These are phyloP conservation scores for Alexandromys oeconomus DNA, from an alignment of 2,797 vertebrate species.

Conservation along the genomic window DNA sequence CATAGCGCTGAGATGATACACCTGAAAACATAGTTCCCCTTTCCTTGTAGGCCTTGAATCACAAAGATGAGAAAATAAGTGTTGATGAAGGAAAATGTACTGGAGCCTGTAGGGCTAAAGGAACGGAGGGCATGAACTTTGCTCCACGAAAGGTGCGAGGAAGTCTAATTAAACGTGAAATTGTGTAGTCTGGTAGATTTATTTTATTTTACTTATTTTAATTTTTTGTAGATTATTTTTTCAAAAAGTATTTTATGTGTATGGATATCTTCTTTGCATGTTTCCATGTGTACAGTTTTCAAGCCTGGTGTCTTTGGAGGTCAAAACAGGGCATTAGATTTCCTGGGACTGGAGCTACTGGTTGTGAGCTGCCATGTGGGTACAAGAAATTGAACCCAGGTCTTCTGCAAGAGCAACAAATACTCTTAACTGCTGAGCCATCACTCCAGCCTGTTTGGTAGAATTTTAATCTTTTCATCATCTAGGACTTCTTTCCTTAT, in stretches of 20 bases:
- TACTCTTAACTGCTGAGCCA: not conserved
- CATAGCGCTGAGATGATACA: not conserved
- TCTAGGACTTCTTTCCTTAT: slow-evolving; percentile 14
- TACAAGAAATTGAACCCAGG: not conserved
- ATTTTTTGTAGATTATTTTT: not conserved
- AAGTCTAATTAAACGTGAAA: not conserved
- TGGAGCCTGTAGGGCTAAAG: not conserved
- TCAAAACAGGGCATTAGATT: not conserved
- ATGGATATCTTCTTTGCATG: not conserved
- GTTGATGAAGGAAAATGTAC: slow-evolving; percentile 9
- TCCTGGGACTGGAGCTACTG: not conserved
- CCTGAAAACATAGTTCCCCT: not conserved
- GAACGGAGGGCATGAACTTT: not conserved
- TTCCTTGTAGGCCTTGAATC: slow-evolving; percentile 1
- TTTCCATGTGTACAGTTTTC: not conserved
- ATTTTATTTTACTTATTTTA: not conserved
- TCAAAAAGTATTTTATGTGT: not conserved
- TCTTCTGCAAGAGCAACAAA: not conserved
- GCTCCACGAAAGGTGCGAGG: not conserved
- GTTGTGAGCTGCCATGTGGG: not conserved
- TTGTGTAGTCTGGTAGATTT: not conserved
- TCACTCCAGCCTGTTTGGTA: not conserved
- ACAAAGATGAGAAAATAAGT: slow-evolving; percentile 5
- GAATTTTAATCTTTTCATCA: not conserved
- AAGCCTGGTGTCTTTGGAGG: not conserved